A percentile compares a stretch with the other conserved stretches of the same genome.
Evolutionary conservation across 1,140 invertebrate species (phyloP).

Genomic region (Trachymyrmex cornetzi): DNA sequence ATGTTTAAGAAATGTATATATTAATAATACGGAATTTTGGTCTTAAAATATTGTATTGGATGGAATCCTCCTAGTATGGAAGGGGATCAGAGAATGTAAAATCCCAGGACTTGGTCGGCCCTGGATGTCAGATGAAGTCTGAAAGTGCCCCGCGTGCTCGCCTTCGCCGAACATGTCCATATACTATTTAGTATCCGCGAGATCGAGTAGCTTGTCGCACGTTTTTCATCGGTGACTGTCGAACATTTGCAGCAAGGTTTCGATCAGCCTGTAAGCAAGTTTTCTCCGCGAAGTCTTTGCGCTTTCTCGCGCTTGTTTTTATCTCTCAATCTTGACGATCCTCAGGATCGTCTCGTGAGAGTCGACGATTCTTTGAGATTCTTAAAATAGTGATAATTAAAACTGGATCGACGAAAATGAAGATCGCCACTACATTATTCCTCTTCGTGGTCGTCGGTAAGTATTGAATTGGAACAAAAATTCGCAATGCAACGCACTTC

Average conservation of each 20-base stretch:
- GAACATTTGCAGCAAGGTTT: constrained; percentile 33
- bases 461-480: constrained; percentile 56
- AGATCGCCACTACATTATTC: constrained; percentile 82
- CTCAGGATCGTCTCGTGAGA: constrained; percentile 22
- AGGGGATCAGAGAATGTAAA: constrained; percentile 4
- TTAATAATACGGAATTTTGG: not conserved
- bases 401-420: constrained; percentile 81
- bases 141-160: constrained; percentile 82
- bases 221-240: constrained; percentile 65
- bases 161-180: constrained; percentile 77
- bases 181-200: constrained; percentile 83
- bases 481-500: no score
- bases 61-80: not conserved
- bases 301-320: not conserved
- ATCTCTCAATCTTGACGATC: not conserved
- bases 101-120: constrained; percentile 58
- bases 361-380: constrained; percentile 45
- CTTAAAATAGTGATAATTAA: constrained; percentile 50
- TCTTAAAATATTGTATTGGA: not conserved
- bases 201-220: constrained; percentile 78
- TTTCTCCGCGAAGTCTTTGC: not conserved
- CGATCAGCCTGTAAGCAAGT: constrained; percentile 24
- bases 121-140: constrained; percentile 75
- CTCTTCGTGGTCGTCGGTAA: constrained; percentile 83
- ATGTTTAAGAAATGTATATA: not conserved